Evolutionary conservation across 2,113 vertebrate species (phyloP).

Genomic region (Phoxinus phoxinus): DNA sequence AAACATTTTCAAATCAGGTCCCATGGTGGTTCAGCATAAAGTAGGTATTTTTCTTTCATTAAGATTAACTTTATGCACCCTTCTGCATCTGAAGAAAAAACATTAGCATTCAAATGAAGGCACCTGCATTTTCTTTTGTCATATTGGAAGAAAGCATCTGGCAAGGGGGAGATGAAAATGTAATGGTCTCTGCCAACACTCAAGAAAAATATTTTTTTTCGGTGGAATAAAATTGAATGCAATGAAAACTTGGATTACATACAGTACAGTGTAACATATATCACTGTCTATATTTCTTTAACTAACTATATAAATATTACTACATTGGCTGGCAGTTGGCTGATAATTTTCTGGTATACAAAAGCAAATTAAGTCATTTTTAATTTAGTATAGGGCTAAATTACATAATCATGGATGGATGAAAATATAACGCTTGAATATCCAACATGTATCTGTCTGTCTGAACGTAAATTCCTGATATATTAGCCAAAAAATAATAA

Average conservation of each 20-base stretch:
- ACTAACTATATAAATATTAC: background rate
- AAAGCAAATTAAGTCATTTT: background rate
- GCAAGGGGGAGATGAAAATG: background rate
- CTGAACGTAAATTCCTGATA: background rate
- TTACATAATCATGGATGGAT: background rate
- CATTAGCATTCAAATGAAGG: conserved; percentile 9
- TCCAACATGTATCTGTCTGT: background rate
- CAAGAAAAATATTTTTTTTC: too few relatives aligned
- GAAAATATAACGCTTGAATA: background rate
- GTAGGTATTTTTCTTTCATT: background rate
- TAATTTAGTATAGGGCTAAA: background rate
- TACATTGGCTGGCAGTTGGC: background rate
- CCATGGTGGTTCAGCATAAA: background rate
- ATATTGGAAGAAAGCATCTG: background rate
- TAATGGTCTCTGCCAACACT: background rate
- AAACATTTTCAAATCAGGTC: background rate
- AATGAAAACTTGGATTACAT: background rate
- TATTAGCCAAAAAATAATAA: background rate
- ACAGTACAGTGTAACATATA: background rate
- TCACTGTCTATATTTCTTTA: background rate
- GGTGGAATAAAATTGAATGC: background rate
- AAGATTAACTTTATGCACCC: background rate
- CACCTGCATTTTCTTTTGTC: background rate
- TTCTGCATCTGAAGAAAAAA: background rate
- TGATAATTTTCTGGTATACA: background rate